A percentile compares a stretch with the other conserved stretches of the same genome.
Conservation (phyloP, 2,888 invertebrate species). For the Dascillus cervinus region DNA sequence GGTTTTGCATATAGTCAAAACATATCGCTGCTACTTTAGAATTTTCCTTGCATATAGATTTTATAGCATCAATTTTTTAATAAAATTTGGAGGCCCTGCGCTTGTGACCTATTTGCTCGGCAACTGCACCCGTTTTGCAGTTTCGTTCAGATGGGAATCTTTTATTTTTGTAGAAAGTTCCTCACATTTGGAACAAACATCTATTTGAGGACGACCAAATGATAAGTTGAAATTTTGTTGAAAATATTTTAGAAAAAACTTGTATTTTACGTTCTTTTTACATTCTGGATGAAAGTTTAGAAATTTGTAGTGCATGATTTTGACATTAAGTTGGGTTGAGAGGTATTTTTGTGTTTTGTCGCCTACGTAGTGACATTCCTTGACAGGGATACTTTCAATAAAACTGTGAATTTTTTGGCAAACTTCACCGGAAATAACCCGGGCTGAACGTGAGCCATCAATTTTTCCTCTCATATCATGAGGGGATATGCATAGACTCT, state of each 20-base stretch:
- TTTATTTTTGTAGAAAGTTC: slow-evolving; percentile 2
- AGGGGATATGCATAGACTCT: too few relatives aligned
- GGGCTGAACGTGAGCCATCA: too few relatives aligned
- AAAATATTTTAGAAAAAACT: slow-evolving; percentile 16
- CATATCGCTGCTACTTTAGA: slow-evolving; percentile 10
- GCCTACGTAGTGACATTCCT: too few relatives aligned
- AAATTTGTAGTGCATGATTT: too few relatives aligned
- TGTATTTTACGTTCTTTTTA: slow-evolving; percentile 11
- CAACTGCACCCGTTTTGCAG: slow-evolving; percentile 4
- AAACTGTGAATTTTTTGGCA: too few relatives aligned
- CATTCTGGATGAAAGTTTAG: too few relatives aligned
- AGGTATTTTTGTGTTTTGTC: too few relatives aligned
- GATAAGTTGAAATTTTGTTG: slow-evolving; percentile 14
- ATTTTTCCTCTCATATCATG: too few relatives aligned
- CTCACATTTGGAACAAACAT: slow-evolving; percentile 11
- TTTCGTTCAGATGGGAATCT: slow-evolving; percentile 1
- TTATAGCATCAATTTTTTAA: slow-evolving; percentile 12
- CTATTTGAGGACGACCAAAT: slow-evolving; percentile 16
- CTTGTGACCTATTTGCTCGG: slow-evolving; percentile 17
- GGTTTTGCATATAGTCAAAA: slow-evolving; percentile 20
- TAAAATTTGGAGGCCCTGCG: slow-evolving; percentile 18
- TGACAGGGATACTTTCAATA: too few relatives aligned
- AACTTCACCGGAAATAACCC: too few relatives aligned
- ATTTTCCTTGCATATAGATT: slow-evolving; percentile 4
- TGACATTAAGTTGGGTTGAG: too few relatives aligned